Percentiles rank a stretch among this genome's conserved stretches.
Evolutionary conservation across 2,113 vertebrate genomes (phyloP).

Genomic region (Proterorhinus semilunaris): DNA sequence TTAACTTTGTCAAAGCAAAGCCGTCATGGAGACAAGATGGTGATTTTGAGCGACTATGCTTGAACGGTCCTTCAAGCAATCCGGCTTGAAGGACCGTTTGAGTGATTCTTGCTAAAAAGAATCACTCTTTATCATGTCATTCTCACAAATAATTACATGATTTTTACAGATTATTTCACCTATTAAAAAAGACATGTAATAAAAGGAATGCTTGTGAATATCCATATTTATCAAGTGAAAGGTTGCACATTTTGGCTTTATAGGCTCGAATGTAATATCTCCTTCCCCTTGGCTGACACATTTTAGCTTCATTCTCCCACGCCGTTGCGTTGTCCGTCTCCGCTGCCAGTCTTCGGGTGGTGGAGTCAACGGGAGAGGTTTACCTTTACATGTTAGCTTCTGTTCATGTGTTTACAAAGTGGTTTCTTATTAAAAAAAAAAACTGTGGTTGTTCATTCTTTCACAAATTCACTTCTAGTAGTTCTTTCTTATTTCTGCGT

Average conservation of each 20-base stretch:
- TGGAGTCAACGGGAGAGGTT: neutral
- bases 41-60: too few relatives aligned
- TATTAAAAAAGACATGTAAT: too few relatives aligned
- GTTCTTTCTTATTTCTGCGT: constrained; percentile 17
- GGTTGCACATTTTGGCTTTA: neutral
- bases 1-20: too few relatives aligned
- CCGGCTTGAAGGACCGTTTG: too few relatives aligned
- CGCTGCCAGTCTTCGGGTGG: neutral
- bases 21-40: too few relatives aligned
- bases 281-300: neutral
- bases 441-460: constrained; percentile 49
- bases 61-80: too few relatives aligned
- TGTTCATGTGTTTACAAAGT: constrained; percentile 13
- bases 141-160: too few relatives aligned
- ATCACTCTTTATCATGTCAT: too few relatives aligned
- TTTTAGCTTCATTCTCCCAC: neutral
- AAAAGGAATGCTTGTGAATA: too few relatives aligned
- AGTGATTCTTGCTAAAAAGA: too few relatives aligned
- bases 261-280: neutral
- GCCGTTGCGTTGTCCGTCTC: neutral
- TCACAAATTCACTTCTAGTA: constrained; percentile 12
- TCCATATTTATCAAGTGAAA: neutral
- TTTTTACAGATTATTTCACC: too few relatives aligned
- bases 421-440: constrained; percentile 6
- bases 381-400: constrained; percentile 12